phyloP scores from a whole-genome alignment of 1,140 invertebrate species.

The Lethrus apterus region DNA sequence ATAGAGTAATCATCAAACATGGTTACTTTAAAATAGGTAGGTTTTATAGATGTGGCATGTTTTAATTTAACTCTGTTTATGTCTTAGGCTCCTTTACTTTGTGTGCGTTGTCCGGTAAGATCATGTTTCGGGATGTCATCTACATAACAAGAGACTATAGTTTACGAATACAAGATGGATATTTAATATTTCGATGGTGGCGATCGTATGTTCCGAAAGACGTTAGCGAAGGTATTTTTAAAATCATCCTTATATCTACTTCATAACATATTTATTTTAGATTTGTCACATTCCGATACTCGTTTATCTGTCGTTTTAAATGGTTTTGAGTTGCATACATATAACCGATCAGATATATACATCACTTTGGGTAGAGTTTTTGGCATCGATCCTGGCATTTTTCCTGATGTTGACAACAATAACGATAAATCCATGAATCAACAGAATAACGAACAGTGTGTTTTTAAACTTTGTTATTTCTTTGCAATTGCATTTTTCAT shows the following conservation, averaged over 20 bases:
- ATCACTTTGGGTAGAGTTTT: slow-evolving; percentile 82
- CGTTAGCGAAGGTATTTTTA: slow-evolving; percentile 75
- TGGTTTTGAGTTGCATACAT: slow-evolving; percentile 93
- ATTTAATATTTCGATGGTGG: slow-evolving; percentile 97
- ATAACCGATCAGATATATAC: slow-evolving; percentile 89
- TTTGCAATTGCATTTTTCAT: too few species aligned
- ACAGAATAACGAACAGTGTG: slow-evolving; percentile 2
- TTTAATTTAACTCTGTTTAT: too few species aligned
- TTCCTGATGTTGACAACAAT: slow-evolving; percentile 51
- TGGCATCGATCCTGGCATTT: slow-evolving; percentile 71
- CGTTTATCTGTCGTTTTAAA: slow-evolving; percentile 89
- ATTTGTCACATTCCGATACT: slow-evolving; percentile 93
- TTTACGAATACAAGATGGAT: slow-evolving; percentile 91
- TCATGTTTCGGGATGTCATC: slow-evolving; percentile 96
- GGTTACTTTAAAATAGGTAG: slow-evolving; percentile 88
- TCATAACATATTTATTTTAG: slow-evolving; percentile 46
- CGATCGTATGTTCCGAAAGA: slow-evolving; percentile 89
- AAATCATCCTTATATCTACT: not conserved
- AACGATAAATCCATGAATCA: slow-evolving; percentile 49
- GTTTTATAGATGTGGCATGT: slow-evolving; percentile 29
- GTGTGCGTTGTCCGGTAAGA: slow-evolving; percentile 92
- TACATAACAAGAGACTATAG: slow-evolving; percentile 94
- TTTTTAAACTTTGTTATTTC: too few species aligned
- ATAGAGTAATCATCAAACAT: slow-evolving; percentile 76
- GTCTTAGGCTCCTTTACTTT: slow-evolving; percentile 83